Evolutionary conservation across 2,113 vertebrate genomes (phyloP).

Genomic region (Numenius arquata): DNA sequence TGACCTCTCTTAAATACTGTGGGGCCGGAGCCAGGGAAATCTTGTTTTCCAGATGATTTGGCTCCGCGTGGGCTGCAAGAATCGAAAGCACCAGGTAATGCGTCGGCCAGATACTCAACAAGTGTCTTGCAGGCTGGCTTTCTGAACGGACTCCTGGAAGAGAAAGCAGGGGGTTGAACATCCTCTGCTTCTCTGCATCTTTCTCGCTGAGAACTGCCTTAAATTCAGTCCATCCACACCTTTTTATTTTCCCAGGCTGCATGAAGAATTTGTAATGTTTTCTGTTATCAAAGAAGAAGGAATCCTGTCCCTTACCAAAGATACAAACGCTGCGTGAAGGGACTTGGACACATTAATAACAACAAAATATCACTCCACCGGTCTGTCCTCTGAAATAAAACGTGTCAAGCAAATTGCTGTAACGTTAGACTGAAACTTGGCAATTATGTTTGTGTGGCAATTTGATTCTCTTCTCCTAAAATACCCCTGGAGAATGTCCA

Average conservation of each 20-base stretch:
- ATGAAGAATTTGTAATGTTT: background rate
- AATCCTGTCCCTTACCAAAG: background rate
- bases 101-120: background rate
- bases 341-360: background rate
- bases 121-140: background rate
- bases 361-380: background rate
- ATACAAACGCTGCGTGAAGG: background rate
- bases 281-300: background rate
- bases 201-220: background rate
- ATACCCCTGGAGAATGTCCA: constrained; percentile 18
- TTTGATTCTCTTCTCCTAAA: constrained; percentile 44
- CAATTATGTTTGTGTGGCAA: background rate
- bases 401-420: background rate
- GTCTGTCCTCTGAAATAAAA: background rate
- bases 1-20: background rate
- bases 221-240: background rate
- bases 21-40: background rate
- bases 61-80: background rate
- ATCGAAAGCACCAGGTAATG: background rate
- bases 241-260: background rate
- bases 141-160: background rate
- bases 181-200: background rate
- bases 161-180: background rate
- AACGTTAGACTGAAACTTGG: background rate
- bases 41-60: background rate